Base-by-base conservation (phyloP, 2,888 invertebrate genomes). In the Osmoderma eremita region DNA sequence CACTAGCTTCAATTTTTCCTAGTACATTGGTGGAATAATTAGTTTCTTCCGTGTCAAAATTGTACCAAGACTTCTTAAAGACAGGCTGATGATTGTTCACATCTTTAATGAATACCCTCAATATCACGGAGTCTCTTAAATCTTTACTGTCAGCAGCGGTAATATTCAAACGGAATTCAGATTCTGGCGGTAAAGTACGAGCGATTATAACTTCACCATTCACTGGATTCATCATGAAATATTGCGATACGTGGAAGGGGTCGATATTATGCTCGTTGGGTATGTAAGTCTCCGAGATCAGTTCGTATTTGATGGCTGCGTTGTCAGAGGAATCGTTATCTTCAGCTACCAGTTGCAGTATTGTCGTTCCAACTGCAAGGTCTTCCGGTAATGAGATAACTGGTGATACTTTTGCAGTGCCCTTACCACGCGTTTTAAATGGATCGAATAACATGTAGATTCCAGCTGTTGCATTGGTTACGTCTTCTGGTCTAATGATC, bases 41-140 rank as follows among this genome's bases (percentile, higher is more conserved):
- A 0, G 94, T 93, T 83, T 95, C 95, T 61, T 90, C 87, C 0
- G 93, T 87, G 75, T 93, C 91, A 72, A 94, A 95, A 58, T 87
- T 90, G 77, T 95, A 95, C 88, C 90, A 92, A 0, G 92, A 88
- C 73, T 92, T 91, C 72, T 90, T 89, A 72, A 95, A 95, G 70
- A 90, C 88, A 0, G 95, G 95, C 3, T 90, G 88, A 78, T 95
- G 93, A 74, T 95, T 91, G 79, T 95, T 95, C 0, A 94, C 88
- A 76, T 93, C 93, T 75, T 88, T 87, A 0, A 94, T 87, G 54
- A 87, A 87, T n/a, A 95, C 85, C 72, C 90, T 86, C 2, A 94
- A 80, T 4, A 88, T 87, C 1, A 92, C 86, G 61, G 86, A 85
- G 72, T 93, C 93, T 72, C 86, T 87, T 1, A 94, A 80, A 1